These are phyloP conservation scores for Aproaerema taeniolella DNA, from an alignment of 2,888 invertebrate species.

Conservation along the genomic window DNA sequence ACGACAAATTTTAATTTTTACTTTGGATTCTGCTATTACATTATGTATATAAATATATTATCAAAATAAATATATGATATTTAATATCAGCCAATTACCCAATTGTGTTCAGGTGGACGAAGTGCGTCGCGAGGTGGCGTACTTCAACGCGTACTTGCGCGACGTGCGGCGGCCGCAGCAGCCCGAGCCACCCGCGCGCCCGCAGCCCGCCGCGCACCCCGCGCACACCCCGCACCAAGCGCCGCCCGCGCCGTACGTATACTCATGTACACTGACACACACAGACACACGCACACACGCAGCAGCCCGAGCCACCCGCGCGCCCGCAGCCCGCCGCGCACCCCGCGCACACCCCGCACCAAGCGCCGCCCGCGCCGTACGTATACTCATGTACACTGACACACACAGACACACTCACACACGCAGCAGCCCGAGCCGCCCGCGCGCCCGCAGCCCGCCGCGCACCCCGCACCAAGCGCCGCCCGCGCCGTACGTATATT, in stretches of 20 bases:
- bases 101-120: constrained; percentile 94
- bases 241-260: constrained; percentile 35
- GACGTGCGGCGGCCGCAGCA: constrained; percentile 97
- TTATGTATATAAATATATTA: too few species aligned
- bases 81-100: too few species aligned
- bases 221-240: constrained; percentile 27
- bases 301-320: constrained; percentile 90
- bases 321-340: constrained; percentile 57
- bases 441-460: constrained; percentile 65
- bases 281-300: too few species aligned
- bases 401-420: too few species aligned
- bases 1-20: too few species aligned
- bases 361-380: constrained; percentile 34
- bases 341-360: constrained; percentile 28
- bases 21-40: too few species aligned
- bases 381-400: too few species aligned
- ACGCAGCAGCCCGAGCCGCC: constrained; percentile 94
- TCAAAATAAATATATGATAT: too few species aligned
- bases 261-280: too few species aligned
- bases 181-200: constrained; percentile 87
- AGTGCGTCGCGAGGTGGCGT: constrained; percentile 96
- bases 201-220: constrained; percentile 40
- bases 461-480: constrained; percentile 26
- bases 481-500: constrained; percentile 32
- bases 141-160: constrained; percentile 96